A percentile compares a stretch with the other conserved stretches of the same genome.
Conservation (phyloP, 2,113 vertebrate genomes). For the Austrofundulus limnaeus region DNA sequence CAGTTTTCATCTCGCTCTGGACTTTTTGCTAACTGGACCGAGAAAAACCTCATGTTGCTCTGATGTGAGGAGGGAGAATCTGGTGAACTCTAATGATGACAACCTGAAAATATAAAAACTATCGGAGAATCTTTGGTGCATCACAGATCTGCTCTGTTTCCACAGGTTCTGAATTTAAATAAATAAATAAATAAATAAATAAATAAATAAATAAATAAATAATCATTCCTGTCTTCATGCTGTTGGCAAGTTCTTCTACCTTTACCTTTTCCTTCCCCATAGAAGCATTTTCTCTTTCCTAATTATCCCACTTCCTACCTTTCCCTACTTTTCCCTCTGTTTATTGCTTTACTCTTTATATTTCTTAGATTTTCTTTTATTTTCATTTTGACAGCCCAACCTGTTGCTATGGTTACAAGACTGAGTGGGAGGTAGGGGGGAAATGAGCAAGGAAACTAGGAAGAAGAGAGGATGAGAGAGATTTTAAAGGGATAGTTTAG, state of each 20-base stretch:
- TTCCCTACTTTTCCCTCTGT: not conserved
- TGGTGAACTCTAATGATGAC: not conserved
- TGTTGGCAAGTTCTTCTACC: no score
- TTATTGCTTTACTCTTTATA: not conserved
- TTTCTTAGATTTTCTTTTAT: not conserved
- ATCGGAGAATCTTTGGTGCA: not conserved
- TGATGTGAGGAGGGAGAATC: not conserved
- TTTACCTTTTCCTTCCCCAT: not conserved
- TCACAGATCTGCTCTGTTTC: not conserved
- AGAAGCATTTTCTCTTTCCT: not conserved
- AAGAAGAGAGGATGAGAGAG: not conserved
- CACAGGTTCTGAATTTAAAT: not conserved
- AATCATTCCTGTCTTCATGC: no score
- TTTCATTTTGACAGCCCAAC: slow-evolving; percentile 19
- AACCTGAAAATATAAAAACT: not conserved
- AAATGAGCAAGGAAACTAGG: slow-evolving; percentile 2
- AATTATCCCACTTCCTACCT: not conserved
- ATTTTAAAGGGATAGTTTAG: not conserved
- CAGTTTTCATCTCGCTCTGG: not conserved
- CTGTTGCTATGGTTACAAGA: slow-evolving; percentile 64
- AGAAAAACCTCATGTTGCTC: not conserved
- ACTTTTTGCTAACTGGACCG: not conserved
- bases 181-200: no score
- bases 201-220: no score
- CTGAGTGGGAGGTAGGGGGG: slow-evolving; percentile 17